Base-by-base conservation (phyloP, 1,140 invertebrate species). In the Bursaphelenchus mucronatus region DNA sequence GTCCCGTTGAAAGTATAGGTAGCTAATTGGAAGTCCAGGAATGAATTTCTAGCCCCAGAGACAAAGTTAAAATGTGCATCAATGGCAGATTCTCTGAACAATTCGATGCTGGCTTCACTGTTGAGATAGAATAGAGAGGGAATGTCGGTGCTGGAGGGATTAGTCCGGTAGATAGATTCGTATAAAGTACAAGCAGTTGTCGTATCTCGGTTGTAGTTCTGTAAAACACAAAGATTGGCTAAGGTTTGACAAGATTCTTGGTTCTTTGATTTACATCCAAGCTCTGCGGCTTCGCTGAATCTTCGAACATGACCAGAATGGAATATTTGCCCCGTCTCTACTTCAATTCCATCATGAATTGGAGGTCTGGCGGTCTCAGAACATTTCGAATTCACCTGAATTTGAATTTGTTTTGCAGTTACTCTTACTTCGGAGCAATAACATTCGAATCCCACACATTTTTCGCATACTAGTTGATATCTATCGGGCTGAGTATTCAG, bases 141-240 rank as follows among this genome's bases (percentile, higher is more conserved):
- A 41, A 74, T 57, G 30, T 58, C 13, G 21, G 50, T 46, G 2
- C 40, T 76, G 15, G 17, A 21, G 43, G 10, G 17, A 67, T 75
- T 45, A 54, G 15, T 30, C 17, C 9, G 21, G 40, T 49, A 6
- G 8, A 66, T 57, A 30, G 17, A 53, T 41, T 70, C 64, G 19
- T 76, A 59, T 17, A 58, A 50, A n/a, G 44, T 56, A 54, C 71
- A 76, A 3, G 63, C 74, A 13, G 62, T 53, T n/a, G 39, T 57
- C 17, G 41, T 15, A 8, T 58, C 55, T 40, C 66, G 77, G 17
- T 44, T 53, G 51, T 70, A 78, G 55, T 75, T 72, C 41, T 77
- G 75, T 21, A 75, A 47, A 41, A 73, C 63, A 63, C 73, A 75
- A 47, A 75, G 51, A 50, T 75, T 75, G 15, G 71, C 76, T 6